A percentile compares a stretch with the other conserved stretches of the same genome.
Evolutionary conservation across 2,797 vertebrate genomes (phyloP).

Genomic region (Mareca penelope): DNA sequence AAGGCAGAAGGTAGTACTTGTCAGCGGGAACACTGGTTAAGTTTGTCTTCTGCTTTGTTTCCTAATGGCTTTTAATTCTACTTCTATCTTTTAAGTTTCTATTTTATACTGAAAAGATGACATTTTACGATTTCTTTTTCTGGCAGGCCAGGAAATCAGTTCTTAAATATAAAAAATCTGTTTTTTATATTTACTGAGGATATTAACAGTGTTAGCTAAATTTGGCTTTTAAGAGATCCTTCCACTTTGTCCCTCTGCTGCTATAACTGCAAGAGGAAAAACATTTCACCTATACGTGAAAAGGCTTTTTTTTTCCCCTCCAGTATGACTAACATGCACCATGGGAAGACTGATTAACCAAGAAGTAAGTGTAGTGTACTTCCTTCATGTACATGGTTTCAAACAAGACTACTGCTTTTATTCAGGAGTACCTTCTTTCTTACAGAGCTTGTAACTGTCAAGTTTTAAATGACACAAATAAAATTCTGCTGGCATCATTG

Average conservation of each 20-base stretch:
- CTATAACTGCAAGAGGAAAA: not conserved
- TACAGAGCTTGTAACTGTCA: not conserved
- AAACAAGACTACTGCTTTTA: not conserved
- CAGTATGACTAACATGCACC: not conserved
- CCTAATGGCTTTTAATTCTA: not conserved
- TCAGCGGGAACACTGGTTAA: not conserved
- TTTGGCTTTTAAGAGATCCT: not conserved
- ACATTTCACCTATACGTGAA: not conserved
- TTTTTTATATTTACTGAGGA: not conserved
- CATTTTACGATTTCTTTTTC: not conserved
- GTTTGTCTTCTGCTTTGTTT: not conserved
- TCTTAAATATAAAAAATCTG: not conserved
- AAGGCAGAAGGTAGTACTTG: not conserved
- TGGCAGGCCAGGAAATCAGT: not conserved
- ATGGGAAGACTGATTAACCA: not conserved
- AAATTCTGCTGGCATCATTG: not conserved
- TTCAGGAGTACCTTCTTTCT: not conserved
- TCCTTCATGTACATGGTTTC: not conserved
- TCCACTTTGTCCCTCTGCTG: not conserved
- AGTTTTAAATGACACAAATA: constrained; percentile 9
- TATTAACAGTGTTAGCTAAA: not conserved
- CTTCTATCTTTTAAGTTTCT: not conserved
- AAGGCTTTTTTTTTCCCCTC: not conserved
- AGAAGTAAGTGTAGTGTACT: not conserved
- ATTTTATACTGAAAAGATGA: not conserved